Base-by-base conservation (phyloP, 2,888 invertebrate genomes). In the Eilema griseolum region DNA sequence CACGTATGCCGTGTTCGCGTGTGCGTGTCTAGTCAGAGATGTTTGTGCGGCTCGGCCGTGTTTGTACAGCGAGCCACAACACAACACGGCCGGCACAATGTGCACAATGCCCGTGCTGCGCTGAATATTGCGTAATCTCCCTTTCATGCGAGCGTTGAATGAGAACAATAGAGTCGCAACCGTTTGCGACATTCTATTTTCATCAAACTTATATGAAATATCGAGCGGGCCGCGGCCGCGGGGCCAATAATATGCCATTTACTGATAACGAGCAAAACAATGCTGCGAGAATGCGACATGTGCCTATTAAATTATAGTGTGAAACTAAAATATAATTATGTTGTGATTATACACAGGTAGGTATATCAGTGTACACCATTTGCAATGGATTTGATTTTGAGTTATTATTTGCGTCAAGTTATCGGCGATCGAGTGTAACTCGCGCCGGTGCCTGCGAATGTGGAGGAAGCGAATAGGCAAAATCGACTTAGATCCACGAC, bases 171-270 rank as follows among this genome's bases (percentile, higher is more conserved):
- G 60, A 46, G 61, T 56, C 26, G 20, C 31, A n/a, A 57, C 23
- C 26, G 65, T 52, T 70, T 61, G 56, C 57, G 41, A 66, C 52
- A 70, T 69, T 65, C 65, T 60, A 61, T 70, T 69, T 61, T 24
- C 28, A 31, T 60, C 33, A 24, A 62, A 66, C 57, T 70, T 57
- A 61, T 70, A 66, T 37, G 37, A 57, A 66, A 66, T 52, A 61
- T 65, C 56, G 56, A 57, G 26, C 61, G 70, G 65, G 61, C n/a
- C n/a, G n/a, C n/a, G n/a, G n/a, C n/a, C n/a, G n/a, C 61, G 70
- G 65, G 61, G 61, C 70, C 61, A 70, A 66, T 70, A 70, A 70
- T 66, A 70, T 57, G 70, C 61, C 24, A 66, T 70, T 70, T 66
- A 66, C 66, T 70, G 70, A 70, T 70, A 70, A 70, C 70, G 62